Evolutionary conservation across 2,113 vertebrate genomes (phyloP).

Genomic region (Candoia aspera): DNA sequence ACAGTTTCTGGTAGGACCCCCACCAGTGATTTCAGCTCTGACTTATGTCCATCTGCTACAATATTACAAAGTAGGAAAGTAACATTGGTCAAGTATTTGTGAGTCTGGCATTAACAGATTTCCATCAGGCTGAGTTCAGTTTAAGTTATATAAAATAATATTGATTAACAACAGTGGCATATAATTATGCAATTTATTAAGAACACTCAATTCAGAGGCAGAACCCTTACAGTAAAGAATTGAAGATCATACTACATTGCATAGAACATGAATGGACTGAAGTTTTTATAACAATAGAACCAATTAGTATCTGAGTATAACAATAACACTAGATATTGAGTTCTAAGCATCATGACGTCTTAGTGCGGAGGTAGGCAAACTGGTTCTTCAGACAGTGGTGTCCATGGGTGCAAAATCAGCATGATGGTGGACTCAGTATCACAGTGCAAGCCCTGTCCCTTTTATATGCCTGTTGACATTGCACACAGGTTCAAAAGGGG

Average conservation of each 20-base stretch:
- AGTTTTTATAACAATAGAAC: neutral
- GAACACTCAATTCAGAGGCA: neutral
- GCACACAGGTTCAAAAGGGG: neutral
- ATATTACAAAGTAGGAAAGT: neutral
- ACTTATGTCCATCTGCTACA: neutral
- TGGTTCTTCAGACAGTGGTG: too few species aligned
- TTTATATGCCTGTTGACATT: too few species aligned
- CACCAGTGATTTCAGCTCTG: neutral
- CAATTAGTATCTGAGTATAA: neutral
- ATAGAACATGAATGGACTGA: neutral
- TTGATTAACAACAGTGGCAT: neutral
- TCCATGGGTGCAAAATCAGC: too few species aligned
- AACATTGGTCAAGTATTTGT: neutral
- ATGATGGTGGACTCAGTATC: too few species aligned
- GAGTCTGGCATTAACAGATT: neutral
- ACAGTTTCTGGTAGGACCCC: neutral
- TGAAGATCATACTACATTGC: neutral
- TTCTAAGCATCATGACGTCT: neutral
- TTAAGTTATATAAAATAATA: neutral
- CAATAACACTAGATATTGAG: neutral
- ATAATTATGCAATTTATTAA: neutral
- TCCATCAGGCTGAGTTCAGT: neutral
- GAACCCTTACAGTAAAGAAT: too few species aligned
- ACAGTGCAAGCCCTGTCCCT: too few species aligned
- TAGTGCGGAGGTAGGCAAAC: neutral